Evolutionary conservation across 2,113 vertebrate species (phyloP).

Genomic region (Lagopus muta): DNA sequence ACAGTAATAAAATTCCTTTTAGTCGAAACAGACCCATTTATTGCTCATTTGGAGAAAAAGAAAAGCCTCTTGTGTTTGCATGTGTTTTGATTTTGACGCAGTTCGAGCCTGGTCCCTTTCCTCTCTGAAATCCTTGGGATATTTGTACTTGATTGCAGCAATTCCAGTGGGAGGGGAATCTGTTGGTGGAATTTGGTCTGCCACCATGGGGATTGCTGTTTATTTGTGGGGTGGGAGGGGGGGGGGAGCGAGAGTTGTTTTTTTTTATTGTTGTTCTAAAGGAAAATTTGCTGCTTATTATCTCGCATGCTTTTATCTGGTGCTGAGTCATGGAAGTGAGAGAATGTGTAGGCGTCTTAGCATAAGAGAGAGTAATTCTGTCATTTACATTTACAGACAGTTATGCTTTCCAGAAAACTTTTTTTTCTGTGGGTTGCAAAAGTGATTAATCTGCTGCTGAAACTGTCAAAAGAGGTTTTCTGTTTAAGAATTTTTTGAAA

Average conservation of each 20-base stretch:
- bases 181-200: conserved; percentile 27
- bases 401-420: conserved; percentile 85
- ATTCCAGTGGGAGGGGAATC: neutral
- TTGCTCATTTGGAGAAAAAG: conserved; percentile 54
- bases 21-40: conserved; percentile 24
- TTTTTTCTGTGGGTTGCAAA: conserved; percentile 72
- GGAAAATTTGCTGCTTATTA: conserved; percentile 72
- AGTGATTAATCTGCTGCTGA: conserved; percentile 79
- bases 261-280: conserved; percentile 51
- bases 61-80: conserved; percentile 11
- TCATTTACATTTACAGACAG: conserved; percentile 79
- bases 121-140: neutral
- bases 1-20: conserved; percentile 40
- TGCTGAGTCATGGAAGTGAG: conserved; percentile 83
- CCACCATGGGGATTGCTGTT: neutral
- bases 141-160: neutral
- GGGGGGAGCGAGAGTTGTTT: neutral
- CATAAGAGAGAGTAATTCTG: conserved; percentile 77
- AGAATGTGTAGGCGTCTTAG: conserved; percentile 79
- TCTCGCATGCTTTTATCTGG: conserved; percentile 70
- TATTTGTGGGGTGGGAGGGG: neutral
- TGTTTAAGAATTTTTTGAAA: conserved; percentile 66
- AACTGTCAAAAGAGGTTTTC: conserved; percentile 76
- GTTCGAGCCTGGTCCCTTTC: neutral
- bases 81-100: conserved; percentile 54